Evolutionary conservation across 2,797 vertebrate species (phyloP), one percentile per base, ranked within the genome.

Genomic region (Silurus lanzhouensis): DNA sequence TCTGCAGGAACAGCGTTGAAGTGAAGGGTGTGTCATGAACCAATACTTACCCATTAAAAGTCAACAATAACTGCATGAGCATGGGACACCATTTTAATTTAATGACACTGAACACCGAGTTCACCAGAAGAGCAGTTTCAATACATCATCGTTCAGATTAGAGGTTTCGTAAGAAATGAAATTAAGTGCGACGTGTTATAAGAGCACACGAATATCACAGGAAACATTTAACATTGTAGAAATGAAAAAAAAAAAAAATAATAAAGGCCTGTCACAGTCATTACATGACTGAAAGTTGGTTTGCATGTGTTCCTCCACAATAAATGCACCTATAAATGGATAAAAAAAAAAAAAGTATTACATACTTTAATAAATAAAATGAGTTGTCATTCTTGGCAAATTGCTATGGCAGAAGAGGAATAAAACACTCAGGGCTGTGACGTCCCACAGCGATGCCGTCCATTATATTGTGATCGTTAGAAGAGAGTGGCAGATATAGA

Each of bases 61-160:
- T 66, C 14, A 52, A 19, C 22, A 66, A 27, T 77, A 70, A 25
- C 6, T 63, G 0, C n/a, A 63, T 14, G 14, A 48, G 17, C 60
- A 84, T 1, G 0, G 44, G 25, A 20, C 17, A 75, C 72, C 17
- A 83, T 75, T 85, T 58, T 68, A 89, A 61, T 85, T 87, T 92
- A 92, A 92, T 91, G 87, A 95, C 92, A 95, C 90, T 88, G 86
- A 94, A 95, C 94, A 95, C 91, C 91, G 87, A 94, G 90, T 90
- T 89, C 91, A 93, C 91, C 91, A 68, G 78, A 87, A 87, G 70
- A 94, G 31, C 76, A 27, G 79, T 52, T 81, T 67, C 48, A 81
- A 81, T 81, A 81, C 79, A 67, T 64, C 60, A n/a, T 64, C 27
- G 12, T 79, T 61, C 17, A 61, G 57, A 38, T n/a, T 44, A 61